Evolutionary conservation across 2,797 vertebrate genomes (phyloP), one percentile per base, ranked within the genome.

Genomic region (Esox masquinongy): DNA sequence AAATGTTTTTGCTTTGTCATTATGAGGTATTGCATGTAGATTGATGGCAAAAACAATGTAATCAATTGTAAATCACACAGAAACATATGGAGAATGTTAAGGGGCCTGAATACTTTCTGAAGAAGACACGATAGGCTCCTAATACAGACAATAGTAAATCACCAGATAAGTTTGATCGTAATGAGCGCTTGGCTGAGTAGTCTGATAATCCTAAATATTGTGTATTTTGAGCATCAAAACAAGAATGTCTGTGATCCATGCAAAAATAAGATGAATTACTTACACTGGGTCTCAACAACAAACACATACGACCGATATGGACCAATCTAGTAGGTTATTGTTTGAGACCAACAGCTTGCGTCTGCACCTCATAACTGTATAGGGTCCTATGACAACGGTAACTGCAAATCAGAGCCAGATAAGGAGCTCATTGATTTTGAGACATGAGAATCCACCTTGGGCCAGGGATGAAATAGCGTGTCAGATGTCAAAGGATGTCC

Each of bases 391-490:
- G 73, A 79, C 56, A 80, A 75, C 49, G 81, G 73, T 80, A 77
- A 78, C 31, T 17, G 83, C 75, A 69, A 74, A 77, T 84, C 74
- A 80, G 66, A 78, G 77, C 77, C 70, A 77, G 72, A 74, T 53
- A 74, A 75, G 56, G 74, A 78, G 78, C 76, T 70, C 83, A 89
- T 88, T 87, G 86, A 87, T 89, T 83, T 81, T 63, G 74, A 78
- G 78, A 80, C 75, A 71, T 72, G 85, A 75, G 74, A 63, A 78
- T 76, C 77, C 77, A 85, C 75, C 68, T 47, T 74, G 53, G 69
- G 75, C 71, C 50, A 77, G 56, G 72, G 63, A 19, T 50, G 80
- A 76, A 81, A 81, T 73, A 19, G 68, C 29, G 75, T 74, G 77
- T 87, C 85, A 79, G 79, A 81, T 88, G 84, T 83, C 83, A 84